These are phyloP conservation scores for Simalia tracyae DNA, from an alignment of 2,797 vertebrate genomes.

Conservation along the genomic window DNA sequence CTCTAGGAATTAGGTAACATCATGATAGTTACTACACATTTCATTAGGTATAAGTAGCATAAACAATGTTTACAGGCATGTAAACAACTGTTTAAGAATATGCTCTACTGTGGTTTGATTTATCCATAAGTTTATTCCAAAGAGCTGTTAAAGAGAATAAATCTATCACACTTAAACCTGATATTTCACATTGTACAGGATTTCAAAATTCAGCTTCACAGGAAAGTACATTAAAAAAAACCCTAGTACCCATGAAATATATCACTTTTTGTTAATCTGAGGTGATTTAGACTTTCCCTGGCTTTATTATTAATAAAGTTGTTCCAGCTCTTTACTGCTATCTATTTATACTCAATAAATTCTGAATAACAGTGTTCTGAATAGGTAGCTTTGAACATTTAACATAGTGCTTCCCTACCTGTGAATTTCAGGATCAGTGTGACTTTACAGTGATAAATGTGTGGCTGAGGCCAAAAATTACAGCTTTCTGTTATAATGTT, in stretches of 20 bases:
- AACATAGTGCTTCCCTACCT: neutral
- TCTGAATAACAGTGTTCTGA: neutral
- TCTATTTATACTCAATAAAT: constrained; percentile 14
- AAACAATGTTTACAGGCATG: constrained; percentile 11
- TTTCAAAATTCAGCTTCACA: constrained; percentile 15
- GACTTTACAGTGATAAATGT: neutral
- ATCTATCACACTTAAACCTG: neutral
- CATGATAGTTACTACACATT: constrained; percentile 15
- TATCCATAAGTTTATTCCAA: constrained; percentile 7
- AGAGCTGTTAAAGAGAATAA: constrained; percentile 7
- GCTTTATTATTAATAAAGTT: neutral
- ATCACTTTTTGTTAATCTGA: constrained; percentile 8
- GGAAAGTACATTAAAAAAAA: neutral
- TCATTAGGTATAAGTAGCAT: neutral
- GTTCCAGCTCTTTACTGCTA: constrained; percentile 12
- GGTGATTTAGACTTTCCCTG: neutral
- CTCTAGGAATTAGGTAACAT: neutral
- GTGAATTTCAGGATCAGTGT: neutral
- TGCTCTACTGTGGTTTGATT: neutral
- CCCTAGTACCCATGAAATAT: neutral
- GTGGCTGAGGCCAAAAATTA: neutral
- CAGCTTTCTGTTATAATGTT: neutral
- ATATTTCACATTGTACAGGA: neutral
- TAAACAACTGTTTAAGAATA: constrained; percentile 26
- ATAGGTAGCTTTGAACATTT: neutral